These are phyloP conservation scores for Ptycholaimellus sp. DNA, from an alignment of 2,888 invertebrate species.

Conservation along the genomic window DNA sequence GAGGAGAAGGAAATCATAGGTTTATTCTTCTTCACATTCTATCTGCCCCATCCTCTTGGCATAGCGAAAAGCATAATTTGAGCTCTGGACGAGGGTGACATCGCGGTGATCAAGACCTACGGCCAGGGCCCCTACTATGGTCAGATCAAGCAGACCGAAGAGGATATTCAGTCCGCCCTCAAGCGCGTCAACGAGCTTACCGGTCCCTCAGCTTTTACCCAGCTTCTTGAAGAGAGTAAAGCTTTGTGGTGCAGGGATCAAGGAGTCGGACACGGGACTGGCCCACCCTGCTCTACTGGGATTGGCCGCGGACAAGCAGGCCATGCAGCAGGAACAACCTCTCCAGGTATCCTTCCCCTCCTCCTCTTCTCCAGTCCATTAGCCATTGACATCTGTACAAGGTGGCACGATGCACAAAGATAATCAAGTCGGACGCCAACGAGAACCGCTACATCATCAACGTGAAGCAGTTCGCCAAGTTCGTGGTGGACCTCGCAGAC, in stretches of 20 bases:
- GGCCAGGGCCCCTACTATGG: slow-evolving; percentile 95
- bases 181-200: slow-evolving; percentile 55
- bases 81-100: slow-evolving; percentile 95
- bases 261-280: slow-evolving; percentile 92
- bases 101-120: slow-evolving; percentile 80
- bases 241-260: too few relatives aligned
- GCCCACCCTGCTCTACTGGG: slow-evolving; percentile 98
- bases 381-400: too few relatives aligned
- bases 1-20: slow-evolving; percentile 71
- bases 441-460: slow-evolving; percentile 98
- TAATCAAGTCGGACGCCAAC: slow-evolving; percentile 59
- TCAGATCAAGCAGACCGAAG: slow-evolving; percentile 73
- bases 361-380: not conserved
- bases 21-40: slow-evolving; percentile 25
- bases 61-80: slow-evolving; percentile 31
- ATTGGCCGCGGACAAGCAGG: slow-evolving; percentile 93
- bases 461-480: slow-evolving; percentile 98
- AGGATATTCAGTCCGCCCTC: slow-evolving; percentile 78
- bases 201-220: too few relatives aligned
- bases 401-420: slow-evolving; percentile 95
- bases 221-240: too few relatives aligned
- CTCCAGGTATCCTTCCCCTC: slow-evolving; percentile 42
- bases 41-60: not conserved
- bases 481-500: slow-evolving; percentile 91
- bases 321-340: slow-evolving; percentile 86